Base-by-base conservation (phyloP, 2,797 vertebrate species). In the Oreonectes daqikongensis region DNA sequence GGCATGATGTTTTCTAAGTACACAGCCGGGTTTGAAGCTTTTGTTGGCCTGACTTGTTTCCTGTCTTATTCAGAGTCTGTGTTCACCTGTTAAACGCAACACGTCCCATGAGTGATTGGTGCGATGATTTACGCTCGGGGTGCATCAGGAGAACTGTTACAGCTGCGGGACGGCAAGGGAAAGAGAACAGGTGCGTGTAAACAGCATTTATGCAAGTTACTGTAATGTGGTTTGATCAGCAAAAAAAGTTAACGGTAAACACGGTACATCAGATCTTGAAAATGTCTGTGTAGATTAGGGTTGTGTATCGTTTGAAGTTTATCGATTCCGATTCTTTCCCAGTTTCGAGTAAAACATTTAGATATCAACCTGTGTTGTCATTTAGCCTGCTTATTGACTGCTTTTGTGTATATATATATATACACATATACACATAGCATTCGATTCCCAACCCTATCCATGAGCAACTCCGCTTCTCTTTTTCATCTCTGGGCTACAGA, bases 1-100 rank as follows among this genome's bases (percentile, higher is more conserved):
- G 83, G 84, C 6, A 55, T 66, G 64, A 73, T 86, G 69, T 86
- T 85, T 81, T 81, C 76, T 81, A 82, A 83, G 82, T 79, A 83
- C 72, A 81, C 82, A 65, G 26, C 83, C 82, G 84, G 84, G 81
- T 79, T 10, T 72, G 82, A 81, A 82, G 28, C 80, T 72, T 77
- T 71, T 76, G 78, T 79, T 79, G 69, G 77, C 75, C 77, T 46
- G 80, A 35, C 78, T 78, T 48, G 48, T 69, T 83, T 87, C 77
- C 84, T 64, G 73, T 60, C 75, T 64, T 69, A 75, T 80, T 81
- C 66, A 74, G 59, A 77, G 65, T 50, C 65, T 55, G 55, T 74
- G 60, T 73, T 83, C 78, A 82, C 79, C 81, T 83, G 84, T 79
- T 83, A 83, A 79, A 82, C 72, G 38, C 28, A 75, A 48, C 46